phyloP scores from a whole-genome alignment of 2,113 vertebrate species.

The Falcunculus frontatus region DNA sequence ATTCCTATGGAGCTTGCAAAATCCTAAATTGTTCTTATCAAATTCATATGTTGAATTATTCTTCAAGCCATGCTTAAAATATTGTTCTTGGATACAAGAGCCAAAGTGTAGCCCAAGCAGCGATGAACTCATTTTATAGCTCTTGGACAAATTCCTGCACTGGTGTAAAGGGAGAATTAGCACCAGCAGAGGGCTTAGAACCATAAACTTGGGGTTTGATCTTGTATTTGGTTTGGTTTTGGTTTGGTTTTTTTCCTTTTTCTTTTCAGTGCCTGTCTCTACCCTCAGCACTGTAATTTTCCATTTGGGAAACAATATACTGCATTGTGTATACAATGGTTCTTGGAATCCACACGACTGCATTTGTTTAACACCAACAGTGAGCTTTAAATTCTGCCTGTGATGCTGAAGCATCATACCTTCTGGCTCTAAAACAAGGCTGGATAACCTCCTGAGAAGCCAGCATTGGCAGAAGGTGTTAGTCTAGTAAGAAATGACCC shows the following conservation, averaged over 20 bases:
- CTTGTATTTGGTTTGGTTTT: background rate
- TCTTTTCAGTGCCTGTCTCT: background rate
- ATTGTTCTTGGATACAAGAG: background rate
- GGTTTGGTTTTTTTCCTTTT: background rate
- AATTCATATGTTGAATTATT: background rate
- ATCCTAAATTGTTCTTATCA: background rate
- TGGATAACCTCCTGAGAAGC: background rate
- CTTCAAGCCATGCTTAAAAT: background rate
- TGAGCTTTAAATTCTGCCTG: background rate
- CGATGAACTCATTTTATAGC: background rate
- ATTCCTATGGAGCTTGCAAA: background rate
- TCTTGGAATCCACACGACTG: background rate
- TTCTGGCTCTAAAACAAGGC: background rate
- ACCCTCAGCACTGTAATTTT: background rate
- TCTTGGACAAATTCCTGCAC: background rate
- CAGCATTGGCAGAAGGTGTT: background rate
- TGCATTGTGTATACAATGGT: background rate
- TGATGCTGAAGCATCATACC: background rate
- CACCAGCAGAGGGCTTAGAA: background rate
- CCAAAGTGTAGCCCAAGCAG: background rate
- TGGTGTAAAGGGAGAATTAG: background rate
- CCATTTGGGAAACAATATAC: background rate
- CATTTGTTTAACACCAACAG: background rate
- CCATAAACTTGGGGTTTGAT: background rate
- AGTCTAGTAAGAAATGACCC: background rate